A percentile compares a stretch with the other conserved stretches of the same genome.
Conservation (phyloP, 2,888 invertebrate species). For the Calliphora vomitoria region DNA sequence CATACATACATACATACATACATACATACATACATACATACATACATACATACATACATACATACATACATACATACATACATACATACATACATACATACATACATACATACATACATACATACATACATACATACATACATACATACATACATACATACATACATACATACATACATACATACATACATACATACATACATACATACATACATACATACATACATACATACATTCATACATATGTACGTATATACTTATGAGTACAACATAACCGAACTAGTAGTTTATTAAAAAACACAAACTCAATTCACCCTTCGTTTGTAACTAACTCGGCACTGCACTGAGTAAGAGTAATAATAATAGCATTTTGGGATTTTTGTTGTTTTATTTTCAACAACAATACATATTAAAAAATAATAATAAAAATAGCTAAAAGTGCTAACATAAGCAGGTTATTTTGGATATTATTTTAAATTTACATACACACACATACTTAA, state of each 20-base stretch:
- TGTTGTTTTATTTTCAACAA: slow-evolving; percentile 38
- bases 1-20: background rate
- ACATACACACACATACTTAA: background rate
- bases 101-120: background rate
- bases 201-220: too few species aligned
- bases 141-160: background rate
- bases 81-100: background rate
- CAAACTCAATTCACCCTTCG: slow-evolving; percentile 18
- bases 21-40: background rate
- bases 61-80: background rate
- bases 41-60: background rate
- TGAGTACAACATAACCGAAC: background rate
- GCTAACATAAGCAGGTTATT: slow-evolving; percentile 47
- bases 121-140: background rate
- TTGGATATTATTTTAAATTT: background rate
- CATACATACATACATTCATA: background rate
- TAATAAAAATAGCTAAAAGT: slow-evolving; percentile 37
- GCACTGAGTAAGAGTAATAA: background rate
- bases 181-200: background rate
- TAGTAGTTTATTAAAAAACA: slow-evolving; percentile 51
- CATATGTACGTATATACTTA: background rate
- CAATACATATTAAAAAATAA: background rate
- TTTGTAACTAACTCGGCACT: background rate
- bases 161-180: background rate
- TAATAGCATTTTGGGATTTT: slow-evolving; percentile 21